phyloP scores from a whole-genome alignment of 1,140 invertebrate species.

The Diabrotica undecimpunctata region DNA sequence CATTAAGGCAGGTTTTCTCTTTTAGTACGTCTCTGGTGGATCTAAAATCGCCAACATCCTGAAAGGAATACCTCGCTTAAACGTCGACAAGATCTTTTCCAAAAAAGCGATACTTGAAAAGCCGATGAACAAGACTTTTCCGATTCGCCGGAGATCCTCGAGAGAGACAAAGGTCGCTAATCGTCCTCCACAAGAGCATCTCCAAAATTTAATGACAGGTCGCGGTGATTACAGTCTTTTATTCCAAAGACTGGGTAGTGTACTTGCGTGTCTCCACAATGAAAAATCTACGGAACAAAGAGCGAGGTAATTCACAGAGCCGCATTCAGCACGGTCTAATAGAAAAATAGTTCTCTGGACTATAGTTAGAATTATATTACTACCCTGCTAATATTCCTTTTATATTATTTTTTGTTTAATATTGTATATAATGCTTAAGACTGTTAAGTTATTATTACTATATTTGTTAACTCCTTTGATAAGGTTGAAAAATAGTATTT shows the following conservation, averaged over 20 bases:
- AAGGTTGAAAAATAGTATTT: no score
- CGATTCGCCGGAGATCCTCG: constrained; percentile 8
- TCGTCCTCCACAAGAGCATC: constrained; percentile 4
- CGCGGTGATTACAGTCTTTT: constrained; percentile 9
- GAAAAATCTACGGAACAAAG: background rate
- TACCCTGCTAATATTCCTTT: no score
- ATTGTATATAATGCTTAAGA: no score
- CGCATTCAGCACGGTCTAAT: background rate
- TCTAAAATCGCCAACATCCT: constrained; percentile 6
- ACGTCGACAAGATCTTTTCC: background rate
- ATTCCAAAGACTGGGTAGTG: constrained; percentile 6
- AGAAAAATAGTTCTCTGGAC: no score
- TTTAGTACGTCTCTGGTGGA: background rate
- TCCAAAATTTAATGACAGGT: constrained; percentile 13
- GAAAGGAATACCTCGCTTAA: background rate
- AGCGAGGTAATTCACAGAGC: background rate
- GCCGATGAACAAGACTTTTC: background rate
- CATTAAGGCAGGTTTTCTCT: constrained; percentile 3
- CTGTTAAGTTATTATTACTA: no score
- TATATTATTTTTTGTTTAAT: no score
- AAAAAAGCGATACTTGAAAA: constrained; percentile 13
- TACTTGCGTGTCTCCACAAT: background rate
- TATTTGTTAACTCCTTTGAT: no score
- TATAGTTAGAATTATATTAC: no score
- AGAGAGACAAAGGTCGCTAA: constrained; percentile 15